Evolutionary conservation across 2,797 vertebrate genomes (phyloP), one percentile per base, ranked within the genome.

Genomic region (Pagetopsis macropterus): DNA sequence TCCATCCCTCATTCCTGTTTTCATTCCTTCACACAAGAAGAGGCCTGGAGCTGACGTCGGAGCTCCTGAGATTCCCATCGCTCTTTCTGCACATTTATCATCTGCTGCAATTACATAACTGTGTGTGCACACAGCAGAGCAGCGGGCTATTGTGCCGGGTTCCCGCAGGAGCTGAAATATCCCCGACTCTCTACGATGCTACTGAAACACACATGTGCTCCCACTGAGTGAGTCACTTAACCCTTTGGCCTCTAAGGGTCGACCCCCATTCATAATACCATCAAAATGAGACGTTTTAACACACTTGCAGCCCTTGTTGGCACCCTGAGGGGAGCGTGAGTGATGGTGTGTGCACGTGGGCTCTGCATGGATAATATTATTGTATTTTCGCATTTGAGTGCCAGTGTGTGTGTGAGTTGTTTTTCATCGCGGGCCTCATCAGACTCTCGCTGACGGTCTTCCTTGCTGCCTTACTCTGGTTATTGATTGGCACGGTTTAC

Each of bases 401-500:
- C 55, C 37, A 46, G 19, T 44, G 45, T 71, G 54, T 67, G 68
- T 52, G 46, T 31, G 0, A 21, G 40, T 41, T 77, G 61, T 80
- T 86, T 87, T 83, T 56, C 69, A 83, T 45, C 0, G 2, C 63
- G 23, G 66, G 54, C 72, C 67, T 82, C 73, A 70, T 68, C 78
- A 67, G 83, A 80, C 51, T 74, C 54, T 43, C 44, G 59, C 64
- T 15, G 58, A 48, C 67, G 88, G 78, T 87, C 89, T 90, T 77
- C 55, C 75, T 88, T 6, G 16, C 70, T 55, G 11, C 55, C 75
- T 88, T 5, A n/a, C 70, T 55, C 13, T 2, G 55, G 59, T 82
- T 84, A 89, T 86, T 90, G 83, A 90, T 90, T 85, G 87, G 63
- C 65, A 44, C 78, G 71, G 87, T 91, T 87, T 88, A 77, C 73